These are phyloP conservation scores for Sialia sialis DNA, from an alignment of 2,113 vertebrate genomes.

Conservation along the genomic window DNA sequence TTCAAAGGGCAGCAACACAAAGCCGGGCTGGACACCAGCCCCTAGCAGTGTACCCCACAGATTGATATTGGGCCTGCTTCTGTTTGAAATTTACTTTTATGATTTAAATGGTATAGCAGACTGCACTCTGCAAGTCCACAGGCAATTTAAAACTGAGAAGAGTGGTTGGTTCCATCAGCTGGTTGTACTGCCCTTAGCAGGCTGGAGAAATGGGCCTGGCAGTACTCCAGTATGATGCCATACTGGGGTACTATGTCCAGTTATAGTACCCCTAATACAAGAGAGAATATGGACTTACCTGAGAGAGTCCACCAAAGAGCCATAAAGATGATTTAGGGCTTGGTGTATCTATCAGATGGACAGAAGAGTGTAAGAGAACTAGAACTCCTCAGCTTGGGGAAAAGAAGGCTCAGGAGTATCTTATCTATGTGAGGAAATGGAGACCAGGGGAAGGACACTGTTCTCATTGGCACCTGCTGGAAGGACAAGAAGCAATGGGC, in stretches of 20 bases:
- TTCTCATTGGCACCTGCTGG: neutral
- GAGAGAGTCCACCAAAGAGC: neutral
- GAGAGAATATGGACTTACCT: rapidly evolving
- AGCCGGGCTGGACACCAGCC: neutral
- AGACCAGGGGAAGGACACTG: neutral
- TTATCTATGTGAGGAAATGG: neutral
- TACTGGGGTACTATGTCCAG: neutral
- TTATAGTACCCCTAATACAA: neutral
- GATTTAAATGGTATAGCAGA: neutral
- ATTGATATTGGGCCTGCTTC: neutral
- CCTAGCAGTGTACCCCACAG: neutral
- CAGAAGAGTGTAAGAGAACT: neutral
- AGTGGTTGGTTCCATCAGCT: neutral
- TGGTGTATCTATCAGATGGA: neutral
- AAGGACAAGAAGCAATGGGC: neutral
- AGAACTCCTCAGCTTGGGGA: neutral
- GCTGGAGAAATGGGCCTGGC: neutral
- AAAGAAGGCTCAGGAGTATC: neutral
- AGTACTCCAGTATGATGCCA: neutral
- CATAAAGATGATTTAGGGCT: neutral
- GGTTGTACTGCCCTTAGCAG: neutral
- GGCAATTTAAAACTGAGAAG: neutral
- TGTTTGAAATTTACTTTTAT: neutral
- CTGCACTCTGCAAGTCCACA: neutral
- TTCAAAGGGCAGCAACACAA: neutral